These are phyloP conservation scores for Manis javanica DNA, from an alignment of 2,797 vertebrate species.

Conservation along the genomic window DNA sequence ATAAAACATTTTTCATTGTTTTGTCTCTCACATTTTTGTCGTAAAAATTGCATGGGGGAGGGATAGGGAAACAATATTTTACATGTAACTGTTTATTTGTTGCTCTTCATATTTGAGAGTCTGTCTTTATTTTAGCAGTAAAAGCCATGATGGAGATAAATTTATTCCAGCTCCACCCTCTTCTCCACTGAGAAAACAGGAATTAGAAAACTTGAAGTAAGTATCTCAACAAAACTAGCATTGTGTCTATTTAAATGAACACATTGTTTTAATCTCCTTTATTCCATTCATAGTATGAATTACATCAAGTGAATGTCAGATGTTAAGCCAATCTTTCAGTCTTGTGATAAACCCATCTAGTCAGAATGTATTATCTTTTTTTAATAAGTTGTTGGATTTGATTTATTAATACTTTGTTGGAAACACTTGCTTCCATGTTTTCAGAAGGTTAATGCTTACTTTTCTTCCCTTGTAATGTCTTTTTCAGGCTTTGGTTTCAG, in stretches of 20 bases:
- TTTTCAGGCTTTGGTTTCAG: background rate
- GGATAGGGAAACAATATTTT: background rate
- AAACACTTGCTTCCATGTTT: background rate
- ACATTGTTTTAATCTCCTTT: background rate
- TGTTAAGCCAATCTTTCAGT: background rate
- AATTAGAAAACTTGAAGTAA: slow-evolving; percentile 98
- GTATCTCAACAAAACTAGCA: slow-evolving; percentile 57
- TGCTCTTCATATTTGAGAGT: slow-evolving; percentile 53
- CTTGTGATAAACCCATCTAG: background rate
- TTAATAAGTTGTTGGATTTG: background rate
- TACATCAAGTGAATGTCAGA: background rate
- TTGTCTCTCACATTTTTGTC: background rate
- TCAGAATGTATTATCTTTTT: background rate
- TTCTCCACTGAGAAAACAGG: slow-evolving; percentile 96
- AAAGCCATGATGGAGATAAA: slow-evolving; percentile 97
- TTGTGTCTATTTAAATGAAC: background rate
- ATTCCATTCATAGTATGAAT: background rate
- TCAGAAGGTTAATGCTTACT: background rate
- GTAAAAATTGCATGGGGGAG: background rate
- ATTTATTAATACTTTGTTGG: background rate
- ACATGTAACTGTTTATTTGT: background rate
- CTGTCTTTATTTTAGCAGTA: slow-evolving; percentile 90
- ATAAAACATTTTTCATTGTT: background rate
- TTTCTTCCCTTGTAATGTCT: background rate
- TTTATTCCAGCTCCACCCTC: slow-evolving; percentile 96